These are phyloP conservation scores for Eulemur rubriventer DNA, from an alignment of 2,797 vertebrate species.

Conservation along the genomic window DNA sequence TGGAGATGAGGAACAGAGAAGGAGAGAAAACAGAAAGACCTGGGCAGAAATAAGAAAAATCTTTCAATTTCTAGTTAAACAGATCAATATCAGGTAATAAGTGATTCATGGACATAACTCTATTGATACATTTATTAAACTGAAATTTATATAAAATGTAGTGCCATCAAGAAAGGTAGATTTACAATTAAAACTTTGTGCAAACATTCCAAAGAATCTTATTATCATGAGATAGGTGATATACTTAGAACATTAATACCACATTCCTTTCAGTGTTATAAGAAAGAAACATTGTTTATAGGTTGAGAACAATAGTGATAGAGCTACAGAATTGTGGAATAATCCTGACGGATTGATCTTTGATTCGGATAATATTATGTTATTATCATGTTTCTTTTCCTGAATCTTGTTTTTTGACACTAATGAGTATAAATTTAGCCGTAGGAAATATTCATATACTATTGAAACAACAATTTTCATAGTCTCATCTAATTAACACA, in stretches of 20 bases:
- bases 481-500: neutral
- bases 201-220: neutral
- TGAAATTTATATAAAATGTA: neutral
- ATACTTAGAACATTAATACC: neutral
- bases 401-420: neutral
- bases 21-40: neutral
- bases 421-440: neutral
- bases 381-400: neutral
- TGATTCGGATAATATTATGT: neutral
- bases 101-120: neutral
- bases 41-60: neutral
- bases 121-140: neutral
- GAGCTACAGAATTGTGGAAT: neutral
- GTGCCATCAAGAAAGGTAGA: neutral
- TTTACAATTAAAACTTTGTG: neutral
- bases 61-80: neutral
- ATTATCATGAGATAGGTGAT: neutral
- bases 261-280: neutral
- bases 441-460: neutral
- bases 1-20: neutral
- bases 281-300: neutral
- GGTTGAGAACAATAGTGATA: neutral
- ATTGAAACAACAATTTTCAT: neutral
- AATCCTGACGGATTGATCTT: neutral
- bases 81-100: neutral